Conservation (phyloP, 2,113 vertebrate species). For the Sphaerodactylus townsendi region DNA sequence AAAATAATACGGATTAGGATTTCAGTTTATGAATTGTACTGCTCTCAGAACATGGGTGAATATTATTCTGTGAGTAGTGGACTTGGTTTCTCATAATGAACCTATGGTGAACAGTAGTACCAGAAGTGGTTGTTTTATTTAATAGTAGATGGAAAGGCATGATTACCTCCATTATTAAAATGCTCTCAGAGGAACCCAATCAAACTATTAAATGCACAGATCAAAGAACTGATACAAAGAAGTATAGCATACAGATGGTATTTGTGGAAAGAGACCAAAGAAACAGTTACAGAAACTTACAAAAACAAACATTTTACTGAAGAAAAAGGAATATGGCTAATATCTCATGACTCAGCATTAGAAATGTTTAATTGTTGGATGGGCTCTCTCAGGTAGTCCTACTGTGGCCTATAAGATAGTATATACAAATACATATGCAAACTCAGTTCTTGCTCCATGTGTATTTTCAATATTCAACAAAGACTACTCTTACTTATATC, state of each 20-base stretch:
- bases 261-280: neutral
- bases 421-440: neutral
- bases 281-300: neutral
- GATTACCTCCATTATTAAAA: constrained; percentile 11
- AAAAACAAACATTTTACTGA: neutral
- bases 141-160: neutral
- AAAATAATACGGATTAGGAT: neutral
- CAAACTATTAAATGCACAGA: neutral
- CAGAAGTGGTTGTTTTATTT: neutral
- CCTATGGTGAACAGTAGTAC: neutral
- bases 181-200: neutral
- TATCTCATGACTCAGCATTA: constrained; percentile 1
- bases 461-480: neutral
- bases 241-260: neutral
- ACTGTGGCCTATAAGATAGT: no score
- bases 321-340: neutral
- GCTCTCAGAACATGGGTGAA: neutral
- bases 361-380: constrained; percentile 11
- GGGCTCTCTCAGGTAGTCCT: neutral
- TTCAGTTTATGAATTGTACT: neutral
- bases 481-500: neutral
- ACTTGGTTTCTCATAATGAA: neutral
- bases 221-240: neutral
- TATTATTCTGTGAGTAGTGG: neutral
- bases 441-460: neutral